Evolutionary conservation across 2,113 vertebrate species (phyloP), one percentile per base, ranked within the genome.

Genomic region (Candoia aspera): DNA sequence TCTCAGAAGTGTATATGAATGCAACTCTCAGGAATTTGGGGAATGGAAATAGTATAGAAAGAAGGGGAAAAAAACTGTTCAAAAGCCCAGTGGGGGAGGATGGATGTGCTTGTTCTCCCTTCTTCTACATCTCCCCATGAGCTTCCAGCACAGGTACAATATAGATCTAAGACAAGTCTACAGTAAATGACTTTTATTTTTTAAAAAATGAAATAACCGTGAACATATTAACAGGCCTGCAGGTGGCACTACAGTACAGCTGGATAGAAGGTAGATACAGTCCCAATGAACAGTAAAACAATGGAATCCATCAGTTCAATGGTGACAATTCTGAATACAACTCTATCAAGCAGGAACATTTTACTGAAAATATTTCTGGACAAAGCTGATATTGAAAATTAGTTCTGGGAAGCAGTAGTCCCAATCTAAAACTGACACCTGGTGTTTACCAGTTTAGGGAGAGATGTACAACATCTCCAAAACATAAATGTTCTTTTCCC

Each of bases 141-240:
- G 53, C 29, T 59, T 55, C 54, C 54, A 89, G 57, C 12, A 92
- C 8, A 92, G 58, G 84, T 92, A 64, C 46, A 92, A 53, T 55
- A 49, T 68, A 84, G n/a, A 3, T 89, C 89, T 46, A 89, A 92
- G 54, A 89, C 84, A 96, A 95, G 96, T 97, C 96, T 98, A 98
- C 98, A 98, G 96, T 98, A 98, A 98, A 98, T 97, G 97, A 98
- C 95, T 98, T 98, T 98, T 98, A 98, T 98, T 98, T 89, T 89
- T 94, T 24, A 95, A 96, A 96, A 98, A 97, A 97, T 96, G 97
- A 97, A 96, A 96, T 97, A 98, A 97, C 94, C 97, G 97, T 98
- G 98, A 98, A 98, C 97, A 97, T 98, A 98, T 98, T 97, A 98
- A 98, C 97, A 98, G 97, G 97, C 96, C 98, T 97, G 97, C 97